Evolutionary conservation across 2,113 vertebrate species (phyloP).

Genomic region (Rhodinocichla rosea): DNA sequence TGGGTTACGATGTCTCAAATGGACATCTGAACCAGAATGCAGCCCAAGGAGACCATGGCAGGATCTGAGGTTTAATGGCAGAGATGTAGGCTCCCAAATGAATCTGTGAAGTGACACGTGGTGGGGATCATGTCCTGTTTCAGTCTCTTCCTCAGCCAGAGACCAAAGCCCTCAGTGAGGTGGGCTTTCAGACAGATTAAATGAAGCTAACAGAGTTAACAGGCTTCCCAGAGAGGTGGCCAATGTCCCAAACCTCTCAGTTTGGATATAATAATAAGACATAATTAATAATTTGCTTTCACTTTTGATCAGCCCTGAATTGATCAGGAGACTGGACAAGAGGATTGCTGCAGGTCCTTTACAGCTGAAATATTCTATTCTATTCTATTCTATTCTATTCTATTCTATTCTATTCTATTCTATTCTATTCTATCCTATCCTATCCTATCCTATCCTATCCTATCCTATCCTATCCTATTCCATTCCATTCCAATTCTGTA

Average conservation of each 20-base stretch:
- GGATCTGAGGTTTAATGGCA: not conserved
- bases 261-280: too few species aligned
- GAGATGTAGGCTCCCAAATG: not conserved
- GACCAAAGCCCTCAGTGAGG: not conserved
- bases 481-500: not conserved
- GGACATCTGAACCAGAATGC: not conserved
- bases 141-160: not conserved
- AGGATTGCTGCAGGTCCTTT: not conserved
- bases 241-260: not conserved
- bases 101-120: fast-evolving
- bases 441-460: not conserved
- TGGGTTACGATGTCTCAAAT: not conserved
- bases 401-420: too few species aligned
- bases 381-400: too few species aligned
- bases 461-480: too few species aligned
- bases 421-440: too few species aligned
- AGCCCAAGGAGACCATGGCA: not conserved
- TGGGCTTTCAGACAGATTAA: not conserved
- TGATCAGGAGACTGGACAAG: not conserved
- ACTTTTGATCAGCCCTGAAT: not conserved
- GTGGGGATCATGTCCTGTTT: not conserved
- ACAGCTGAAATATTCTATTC: not conserved
- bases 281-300: not conserved
- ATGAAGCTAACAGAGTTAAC: not conserved
- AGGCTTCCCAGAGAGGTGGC: not conserved